Evolutionary conservation across 2,113 vertebrate species (phyloP).

Genomic region (Indicator indicator): DNA sequence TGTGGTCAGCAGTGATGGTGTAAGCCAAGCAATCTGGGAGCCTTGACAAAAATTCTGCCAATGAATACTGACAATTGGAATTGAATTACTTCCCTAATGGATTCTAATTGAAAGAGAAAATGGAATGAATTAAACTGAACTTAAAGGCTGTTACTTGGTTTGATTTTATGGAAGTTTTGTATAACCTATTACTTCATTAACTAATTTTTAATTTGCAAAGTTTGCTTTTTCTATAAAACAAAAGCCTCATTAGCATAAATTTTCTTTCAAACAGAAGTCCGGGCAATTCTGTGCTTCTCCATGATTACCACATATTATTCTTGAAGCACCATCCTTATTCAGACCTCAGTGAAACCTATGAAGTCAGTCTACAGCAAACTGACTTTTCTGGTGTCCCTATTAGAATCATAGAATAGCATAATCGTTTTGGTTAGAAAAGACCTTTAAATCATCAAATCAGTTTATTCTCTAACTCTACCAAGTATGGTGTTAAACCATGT

Average conservation of each 20-base stretch:
- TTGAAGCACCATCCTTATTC: not conserved
- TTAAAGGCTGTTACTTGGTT: not conserved
- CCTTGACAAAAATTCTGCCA: not conserved
- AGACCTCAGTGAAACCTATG: not conserved
- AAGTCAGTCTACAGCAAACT: not conserved
- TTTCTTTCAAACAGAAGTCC: not conserved
- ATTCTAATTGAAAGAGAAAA: constrained; percentile 9
- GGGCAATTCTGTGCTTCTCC: not conserved
- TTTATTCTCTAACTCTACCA: no score
- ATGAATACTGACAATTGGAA: not conserved
- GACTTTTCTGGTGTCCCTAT: not conserved
- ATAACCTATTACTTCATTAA: constrained; percentile 22
- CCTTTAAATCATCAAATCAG: no score
- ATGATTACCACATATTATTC: not conserved
- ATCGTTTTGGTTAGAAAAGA: no score
- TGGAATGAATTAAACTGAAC: constrained; percentile 21
- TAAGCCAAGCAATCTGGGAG: not conserved
- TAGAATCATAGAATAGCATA: not conserved
- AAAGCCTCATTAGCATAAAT: not conserved
- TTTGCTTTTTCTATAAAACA: not conserved
- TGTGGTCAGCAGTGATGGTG: not conserved
- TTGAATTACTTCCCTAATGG: constrained; percentile 13
- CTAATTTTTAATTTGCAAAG: constrained; percentile 18
- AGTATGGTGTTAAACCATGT: no score
- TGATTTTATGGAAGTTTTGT: not conserved